These are phyloP conservation scores for Stenodema calcarata DNA, from an alignment of 2,888 invertebrate genomes.

Conservation along the genomic window DNA sequence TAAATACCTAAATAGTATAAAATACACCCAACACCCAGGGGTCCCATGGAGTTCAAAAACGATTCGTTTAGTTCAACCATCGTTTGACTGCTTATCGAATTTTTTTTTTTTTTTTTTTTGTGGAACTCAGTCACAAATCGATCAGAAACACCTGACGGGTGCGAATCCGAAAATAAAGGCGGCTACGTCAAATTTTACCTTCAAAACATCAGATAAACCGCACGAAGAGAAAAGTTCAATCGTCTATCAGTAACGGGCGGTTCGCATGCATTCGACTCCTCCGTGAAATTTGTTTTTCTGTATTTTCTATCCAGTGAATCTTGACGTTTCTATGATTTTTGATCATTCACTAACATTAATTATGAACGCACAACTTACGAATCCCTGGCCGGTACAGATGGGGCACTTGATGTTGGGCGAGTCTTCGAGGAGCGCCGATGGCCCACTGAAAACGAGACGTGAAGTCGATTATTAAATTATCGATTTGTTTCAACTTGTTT, in stretches of 20 bases:
- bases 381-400: constrained; percentile 43
- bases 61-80: too few species aligned
- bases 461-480: neutral
- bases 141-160: too few species aligned
- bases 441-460: neutral
- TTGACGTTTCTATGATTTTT: too few species aligned
- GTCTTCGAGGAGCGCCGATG: constrained; percentile 21
- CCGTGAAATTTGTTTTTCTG: too few species aligned
- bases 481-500: neutral
- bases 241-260: neutral
- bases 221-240: neutral
- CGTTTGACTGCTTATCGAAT: too few species aligned
- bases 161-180: neutral
- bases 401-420: constrained; percentile 31
- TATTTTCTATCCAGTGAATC: too few species aligned
- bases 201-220: neutral
- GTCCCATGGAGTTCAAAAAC: too few species aligned
- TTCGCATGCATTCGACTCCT: neutral
- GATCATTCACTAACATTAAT: neutral
- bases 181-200: neutral
- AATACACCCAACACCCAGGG: too few species aligned
- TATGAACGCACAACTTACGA: constrained; percentile 22
- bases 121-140: too few species aligned
- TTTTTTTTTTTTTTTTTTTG: too few species aligned
- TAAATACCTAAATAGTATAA: too few species aligned